These are phyloP conservation scores for Lucifuga dentata DNA, from an alignment of 2,113 vertebrate genomes.

Conservation along the genomic window DNA sequence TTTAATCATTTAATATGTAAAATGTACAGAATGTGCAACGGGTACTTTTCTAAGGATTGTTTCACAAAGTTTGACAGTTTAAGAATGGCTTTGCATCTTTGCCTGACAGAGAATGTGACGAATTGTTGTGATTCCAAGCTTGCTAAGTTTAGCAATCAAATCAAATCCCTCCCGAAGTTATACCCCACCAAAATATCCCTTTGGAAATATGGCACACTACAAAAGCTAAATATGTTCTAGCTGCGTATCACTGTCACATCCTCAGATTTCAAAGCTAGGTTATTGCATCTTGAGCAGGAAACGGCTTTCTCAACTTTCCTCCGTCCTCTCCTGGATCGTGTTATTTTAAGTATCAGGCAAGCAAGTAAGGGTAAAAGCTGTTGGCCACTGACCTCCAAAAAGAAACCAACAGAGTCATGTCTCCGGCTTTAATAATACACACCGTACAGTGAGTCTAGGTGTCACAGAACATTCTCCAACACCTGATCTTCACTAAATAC, in stretches of 20 bases:
- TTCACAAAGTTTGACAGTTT: too few relatives aligned
- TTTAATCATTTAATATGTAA: too few relatives aligned
- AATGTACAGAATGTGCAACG: too few relatives aligned
- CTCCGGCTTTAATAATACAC: slow-evolving; percentile 11
- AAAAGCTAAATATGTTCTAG: too few relatives aligned
- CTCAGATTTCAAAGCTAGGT: neutral
- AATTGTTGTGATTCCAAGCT: too few relatives aligned
- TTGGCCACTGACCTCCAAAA: neutral
- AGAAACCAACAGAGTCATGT: slow-evolving; percentile 6
- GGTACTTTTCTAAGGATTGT: too few relatives aligned
- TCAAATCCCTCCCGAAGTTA: too few relatives aligned
- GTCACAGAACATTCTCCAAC: slow-evolving; percentile 40
- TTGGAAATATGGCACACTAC: too few relatives aligned
- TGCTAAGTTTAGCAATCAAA: too few relatives aligned
- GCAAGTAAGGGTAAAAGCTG: slow-evolving; percentile 45
- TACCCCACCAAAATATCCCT: too few relatives aligned
- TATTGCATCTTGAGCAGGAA: slow-evolving; percentile 1
- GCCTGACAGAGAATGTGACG: too few relatives aligned
- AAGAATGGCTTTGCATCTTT: too few relatives aligned
- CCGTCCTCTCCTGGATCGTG: slow-evolving; percentile 13
- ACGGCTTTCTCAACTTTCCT: slow-evolving; percentile 24
- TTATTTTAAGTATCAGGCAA: slow-evolving; percentile 40
- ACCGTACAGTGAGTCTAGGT: neutral
- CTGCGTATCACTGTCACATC: slow-evolving; percentile 12
- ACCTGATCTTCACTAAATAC: slow-evolving; percentile 24